Conservation (phyloP, 1,140 invertebrate genomes). For the Ceratina japonica region DNA sequence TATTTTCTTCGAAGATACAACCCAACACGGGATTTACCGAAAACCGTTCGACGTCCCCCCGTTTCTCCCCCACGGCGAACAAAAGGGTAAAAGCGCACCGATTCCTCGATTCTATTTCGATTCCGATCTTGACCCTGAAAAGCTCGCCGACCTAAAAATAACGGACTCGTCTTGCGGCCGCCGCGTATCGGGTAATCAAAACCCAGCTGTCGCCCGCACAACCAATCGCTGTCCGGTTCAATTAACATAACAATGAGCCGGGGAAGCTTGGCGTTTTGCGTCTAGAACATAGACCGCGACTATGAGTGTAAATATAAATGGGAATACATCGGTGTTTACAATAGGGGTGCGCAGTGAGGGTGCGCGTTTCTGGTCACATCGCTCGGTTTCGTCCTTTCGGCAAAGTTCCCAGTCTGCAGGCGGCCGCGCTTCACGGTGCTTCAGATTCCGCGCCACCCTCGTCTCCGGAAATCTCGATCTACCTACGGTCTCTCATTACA, state of each 20-base stretch:
- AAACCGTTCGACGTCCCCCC: neutral
- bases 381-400: conserved; percentile 17
- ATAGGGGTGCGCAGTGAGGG: conserved; percentile 32
- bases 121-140: conserved; percentile 9
- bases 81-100: neutral
- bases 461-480: neutral
- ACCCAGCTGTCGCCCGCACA: neutral
- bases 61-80: neutral
- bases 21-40: neutral
- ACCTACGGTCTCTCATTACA: neutral
- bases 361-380: conserved; percentile 17
- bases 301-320: neutral
- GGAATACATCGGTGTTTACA: neutral
- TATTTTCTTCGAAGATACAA: neutral
- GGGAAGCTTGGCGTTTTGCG: neutral
- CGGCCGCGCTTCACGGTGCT: conserved; percentile 26
- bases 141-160: conserved; percentile 25
- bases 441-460: neutral
- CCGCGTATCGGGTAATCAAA: neutral
- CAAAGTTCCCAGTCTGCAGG: conserved; percentile 39
- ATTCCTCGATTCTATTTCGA: neutral
- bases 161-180: neutral
- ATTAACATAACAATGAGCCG: conserved; percentile 4
- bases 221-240: too few species aligned
- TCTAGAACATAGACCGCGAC: neutral